Evolutionary conservation across 2,113 vertebrate species (phyloP).

Genomic region (Piprites chloris): DNA sequence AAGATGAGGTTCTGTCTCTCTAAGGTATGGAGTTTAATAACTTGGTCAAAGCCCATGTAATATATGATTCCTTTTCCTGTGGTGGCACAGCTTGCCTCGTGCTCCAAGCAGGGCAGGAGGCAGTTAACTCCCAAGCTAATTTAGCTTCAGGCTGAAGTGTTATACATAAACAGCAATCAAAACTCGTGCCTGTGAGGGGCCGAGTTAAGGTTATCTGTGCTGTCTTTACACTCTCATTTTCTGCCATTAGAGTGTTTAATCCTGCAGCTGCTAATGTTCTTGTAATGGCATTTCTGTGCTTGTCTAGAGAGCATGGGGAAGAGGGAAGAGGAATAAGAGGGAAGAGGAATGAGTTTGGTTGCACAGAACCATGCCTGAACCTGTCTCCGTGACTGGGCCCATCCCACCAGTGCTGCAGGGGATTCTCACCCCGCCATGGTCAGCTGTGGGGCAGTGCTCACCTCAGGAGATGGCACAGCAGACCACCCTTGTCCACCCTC

Average conservation of each 20-base stretch:
- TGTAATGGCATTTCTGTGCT: constrained; percentile 47
- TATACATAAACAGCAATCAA: constrained; percentile 57
- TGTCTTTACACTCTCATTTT: constrained; percentile 59
- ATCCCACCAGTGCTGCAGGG: background rate
- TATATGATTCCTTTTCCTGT: constrained; percentile 27
- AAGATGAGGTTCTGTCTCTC: constrained; percentile 53
- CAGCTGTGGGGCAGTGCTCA: background rate
- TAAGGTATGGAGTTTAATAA: constrained; percentile 60
- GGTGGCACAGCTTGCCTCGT: background rate
- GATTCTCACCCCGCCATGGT: fast-evolving
- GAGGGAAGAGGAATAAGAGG: background rate
- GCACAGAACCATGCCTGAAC: background rate
- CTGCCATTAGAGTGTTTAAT: constrained; percentile 53
- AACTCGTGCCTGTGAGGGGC: constrained; percentile 30
- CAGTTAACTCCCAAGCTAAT: constrained; percentile 59
- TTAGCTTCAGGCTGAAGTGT: constrained; percentile 40
- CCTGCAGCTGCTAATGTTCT: constrained; percentile 45
- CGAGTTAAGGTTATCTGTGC: constrained; percentile 53
- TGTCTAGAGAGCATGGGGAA: background rate
- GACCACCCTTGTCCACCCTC: background rate
- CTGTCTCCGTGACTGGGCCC: background rate
- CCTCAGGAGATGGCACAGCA: background rate
- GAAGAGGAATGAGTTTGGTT: background rate
- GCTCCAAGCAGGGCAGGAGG: constrained; percentile 50
- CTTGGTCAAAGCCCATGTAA: constrained; percentile 48